Percentiles rank a stretch among this genome's conserved stretches.
These are phyloP conservation scores for Cyclophora albipunctata DNA, from an alignment of 2,888 invertebrate genomes.

Conservation along the genomic window DNA sequence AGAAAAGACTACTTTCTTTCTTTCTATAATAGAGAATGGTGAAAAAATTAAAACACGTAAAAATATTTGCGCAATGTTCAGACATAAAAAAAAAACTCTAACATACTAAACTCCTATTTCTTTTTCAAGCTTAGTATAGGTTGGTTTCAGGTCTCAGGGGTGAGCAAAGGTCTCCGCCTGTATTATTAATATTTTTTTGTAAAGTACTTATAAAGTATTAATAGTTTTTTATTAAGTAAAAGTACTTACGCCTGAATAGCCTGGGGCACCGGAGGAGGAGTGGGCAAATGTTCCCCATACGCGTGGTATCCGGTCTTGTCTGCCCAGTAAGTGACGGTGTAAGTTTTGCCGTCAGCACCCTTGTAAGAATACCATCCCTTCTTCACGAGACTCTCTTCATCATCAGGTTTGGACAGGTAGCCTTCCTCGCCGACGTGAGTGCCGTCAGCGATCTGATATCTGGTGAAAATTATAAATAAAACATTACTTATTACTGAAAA, in stretches of 20 bases:
- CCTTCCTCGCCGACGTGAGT: constrained; percentile 66
- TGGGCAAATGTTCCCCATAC: constrained; percentile 61
- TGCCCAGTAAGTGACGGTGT: constrained; percentile 65
- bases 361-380: constrained; percentile 65
- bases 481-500: not conserved
- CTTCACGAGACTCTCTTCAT: constrained; percentile 60
- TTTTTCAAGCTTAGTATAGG: too few relatives aligned
- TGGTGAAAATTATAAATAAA: constrained; percentile 14
- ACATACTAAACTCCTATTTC: too few relatives aligned
- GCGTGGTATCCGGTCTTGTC: constrained; percentile 67
- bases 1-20: too few relatives aligned
- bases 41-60: too few relatives aligned
- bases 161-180: too few relatives aligned
- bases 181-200: too few relatives aligned
- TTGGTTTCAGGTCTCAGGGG: too few relatives aligned
- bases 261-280: constrained; percentile 52
- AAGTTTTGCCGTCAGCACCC: constrained; percentile 56
- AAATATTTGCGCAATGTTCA: too few relatives aligned
- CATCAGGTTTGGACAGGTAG: constrained; percentile 43
- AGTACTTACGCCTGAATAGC: constrained; percentile 60
- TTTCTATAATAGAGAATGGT: too few relatives aligned
- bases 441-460: constrained; percentile 62
- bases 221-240: not conserved
- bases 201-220: too few relatives aligned
- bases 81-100: too few relatives aligned